Evolutionary conservation across 2,888 invertebrate species (phyloP).

Genomic region (Polymixis lichenea): DNA sequence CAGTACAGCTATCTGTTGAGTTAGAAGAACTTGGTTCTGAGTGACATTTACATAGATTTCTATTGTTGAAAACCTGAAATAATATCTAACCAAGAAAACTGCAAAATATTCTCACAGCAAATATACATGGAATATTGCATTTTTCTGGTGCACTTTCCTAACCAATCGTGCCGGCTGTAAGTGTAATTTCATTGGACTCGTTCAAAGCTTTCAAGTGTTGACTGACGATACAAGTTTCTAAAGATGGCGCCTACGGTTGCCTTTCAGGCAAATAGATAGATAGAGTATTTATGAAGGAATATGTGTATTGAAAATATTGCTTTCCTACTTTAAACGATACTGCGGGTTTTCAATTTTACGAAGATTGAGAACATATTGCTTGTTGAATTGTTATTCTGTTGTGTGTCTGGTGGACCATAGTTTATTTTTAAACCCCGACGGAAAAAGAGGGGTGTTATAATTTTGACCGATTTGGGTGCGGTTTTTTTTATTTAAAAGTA

Average conservation of each 20-base stretch:
- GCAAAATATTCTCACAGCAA: not conserved
- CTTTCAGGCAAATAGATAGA: no score
- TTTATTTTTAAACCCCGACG: no score
- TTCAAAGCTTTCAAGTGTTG: not conserved
- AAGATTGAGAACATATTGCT: not conserved
- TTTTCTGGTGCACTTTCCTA: not conserved
- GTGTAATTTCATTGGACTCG: conserved; percentile 19
- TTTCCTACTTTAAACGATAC: not conserved
- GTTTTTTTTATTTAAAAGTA: no score
- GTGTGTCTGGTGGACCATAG: no score
- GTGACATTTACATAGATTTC: no score
- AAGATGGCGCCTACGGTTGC: not conserved
- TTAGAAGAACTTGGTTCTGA: no score
- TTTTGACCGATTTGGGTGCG: no score
- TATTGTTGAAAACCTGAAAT: not conserved
- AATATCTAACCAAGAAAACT: no score
- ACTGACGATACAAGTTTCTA: not conserved
- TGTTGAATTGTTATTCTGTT: no score
- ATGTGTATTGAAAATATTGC: not conserved
- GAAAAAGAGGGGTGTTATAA: no score
- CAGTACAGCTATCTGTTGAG: no score
- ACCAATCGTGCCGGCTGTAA: not conserved
- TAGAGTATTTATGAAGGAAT: no score
- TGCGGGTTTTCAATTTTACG: not conserved
- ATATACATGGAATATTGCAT: not conserved